Base-by-base conservation (phyloP, 2,797 vertebrate genomes). In the Thamnophis elegans region DNA sequence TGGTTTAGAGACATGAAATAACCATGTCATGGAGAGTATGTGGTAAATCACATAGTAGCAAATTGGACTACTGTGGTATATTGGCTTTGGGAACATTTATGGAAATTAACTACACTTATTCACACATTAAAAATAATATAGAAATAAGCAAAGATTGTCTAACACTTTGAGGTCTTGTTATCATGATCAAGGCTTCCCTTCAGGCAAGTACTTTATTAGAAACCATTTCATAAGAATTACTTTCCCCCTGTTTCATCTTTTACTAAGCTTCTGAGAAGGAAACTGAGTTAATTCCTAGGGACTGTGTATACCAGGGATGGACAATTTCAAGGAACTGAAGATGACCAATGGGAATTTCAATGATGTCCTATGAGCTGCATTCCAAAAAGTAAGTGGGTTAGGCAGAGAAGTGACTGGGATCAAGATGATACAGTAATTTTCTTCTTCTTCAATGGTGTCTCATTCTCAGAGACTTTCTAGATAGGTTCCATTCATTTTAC, bases 201-300 rank as follows among this genome's bases (percentile, higher is more conserved):
- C 92, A 93, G 95, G 88, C 65, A 28, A 42, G 42, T 89, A 60
- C 1, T 0, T 26, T 16, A 22, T 0, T 32, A 59, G 32, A 0
- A 60, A n/a, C 0, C 42, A 0, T 6, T 88, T 82, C 0, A 0
- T 1, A 88, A 87, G 13, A 0, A 0, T 42, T 28, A 42, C 58
- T 26, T 65, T 62, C 20, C 68, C 62, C 14, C 36, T 6, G 20
- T 73, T 91, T 68, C 85, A 88, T 91, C 18, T 32, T 91, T 87
- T 91, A 26, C 13, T 54, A 92, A 88, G 18, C 62, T 5, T 47
- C 36, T 87, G 26, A 42, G 32, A n/a, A 91, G 4, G 51, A 85
- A 58, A 47, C 3, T 78, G 26, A 8, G 2, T 20, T 16, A 3
- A 7, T 85, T 88, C 58, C 32, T 32, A 51, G 54, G 25, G 54